These are phyloP conservation scores for Phalacrocorax brasilianus DNA, from an alignment of 2,113 vertebrate species.

Conservation along the genomic window DNA sequence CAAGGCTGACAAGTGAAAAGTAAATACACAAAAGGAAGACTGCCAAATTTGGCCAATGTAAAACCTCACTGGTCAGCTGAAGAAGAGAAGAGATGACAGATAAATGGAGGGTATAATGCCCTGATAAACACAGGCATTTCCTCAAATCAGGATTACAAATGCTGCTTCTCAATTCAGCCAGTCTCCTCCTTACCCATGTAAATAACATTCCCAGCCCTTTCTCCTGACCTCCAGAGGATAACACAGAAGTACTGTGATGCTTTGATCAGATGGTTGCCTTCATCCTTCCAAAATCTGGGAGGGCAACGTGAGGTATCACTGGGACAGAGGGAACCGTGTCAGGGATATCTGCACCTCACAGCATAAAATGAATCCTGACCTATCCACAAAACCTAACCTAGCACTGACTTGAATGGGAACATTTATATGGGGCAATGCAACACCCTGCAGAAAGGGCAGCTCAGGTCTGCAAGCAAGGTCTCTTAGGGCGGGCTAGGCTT, in stretches of 20 bases:
- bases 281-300: background rate
- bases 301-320: background rate
- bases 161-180: background rate
- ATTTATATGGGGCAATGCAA: background rate
- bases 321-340: background rate
- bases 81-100: background rate
- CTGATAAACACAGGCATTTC: background rate
- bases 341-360: background rate
- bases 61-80: background rate
- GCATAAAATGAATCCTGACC: background rate
- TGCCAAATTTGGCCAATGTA: background rate
- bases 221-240: too few relatives aligned
- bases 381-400: background rate
- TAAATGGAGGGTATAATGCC: background rate
- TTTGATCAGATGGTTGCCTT: background rate
- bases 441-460: background rate
- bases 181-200: background rate
- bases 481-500: background rate
- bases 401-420: background rate
- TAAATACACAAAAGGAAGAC: background rate
- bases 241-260: background rate
- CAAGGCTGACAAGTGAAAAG: background rate
- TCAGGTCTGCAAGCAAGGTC: background rate
- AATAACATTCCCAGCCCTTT: background rate
- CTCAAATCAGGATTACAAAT: background rate